Percentiles rank a stretch among this genome's conserved stretches.
Conservation (phyloP, 2,797 vertebrate genomes). For the Helarctos malayanus region DNA sequence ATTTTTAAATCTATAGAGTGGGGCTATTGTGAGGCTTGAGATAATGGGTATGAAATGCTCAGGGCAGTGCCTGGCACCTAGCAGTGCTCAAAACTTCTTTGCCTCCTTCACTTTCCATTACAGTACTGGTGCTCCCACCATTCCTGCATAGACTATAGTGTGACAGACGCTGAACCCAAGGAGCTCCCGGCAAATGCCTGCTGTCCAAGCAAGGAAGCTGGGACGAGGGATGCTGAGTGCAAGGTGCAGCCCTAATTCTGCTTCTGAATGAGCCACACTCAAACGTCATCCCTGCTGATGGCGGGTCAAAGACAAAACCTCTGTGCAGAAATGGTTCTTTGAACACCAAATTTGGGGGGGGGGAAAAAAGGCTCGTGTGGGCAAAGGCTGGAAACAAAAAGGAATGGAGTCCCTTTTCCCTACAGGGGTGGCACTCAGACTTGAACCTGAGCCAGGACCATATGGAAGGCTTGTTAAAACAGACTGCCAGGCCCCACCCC, state of each 20-base stretch:
- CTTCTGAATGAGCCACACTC: not conserved
- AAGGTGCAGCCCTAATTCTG: accelerated
- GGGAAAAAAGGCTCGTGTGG: not conserved
- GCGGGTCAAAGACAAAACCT: not conserved
- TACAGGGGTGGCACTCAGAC: not conserved
- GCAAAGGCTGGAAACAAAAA: not conserved
- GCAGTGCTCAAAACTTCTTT: not conserved
- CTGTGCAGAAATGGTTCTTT: not conserved
- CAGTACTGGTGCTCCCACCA: not conserved
- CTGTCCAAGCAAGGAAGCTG: not conserved
- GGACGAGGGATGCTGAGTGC: not conserved
- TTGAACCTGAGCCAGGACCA: not conserved
- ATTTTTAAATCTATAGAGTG: not conserved
- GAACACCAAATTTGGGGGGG: not conserved
- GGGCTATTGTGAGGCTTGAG: not conserved
- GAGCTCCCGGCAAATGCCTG: not conserved
- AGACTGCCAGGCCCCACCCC: not conserved
- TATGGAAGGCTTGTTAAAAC: no score
- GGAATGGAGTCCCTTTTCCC: not conserved
- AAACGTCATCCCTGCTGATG: not conserved
- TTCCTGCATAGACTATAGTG: not conserved
- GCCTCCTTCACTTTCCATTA: not conserved
- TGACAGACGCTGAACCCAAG: accelerated
- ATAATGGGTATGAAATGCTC: accelerated
- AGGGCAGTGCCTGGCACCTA: accelerated